phyloP scores from a whole-genome alignment of 35 echinoderm and acorn worm species.

The Apostichopus japonicus region DNA sequence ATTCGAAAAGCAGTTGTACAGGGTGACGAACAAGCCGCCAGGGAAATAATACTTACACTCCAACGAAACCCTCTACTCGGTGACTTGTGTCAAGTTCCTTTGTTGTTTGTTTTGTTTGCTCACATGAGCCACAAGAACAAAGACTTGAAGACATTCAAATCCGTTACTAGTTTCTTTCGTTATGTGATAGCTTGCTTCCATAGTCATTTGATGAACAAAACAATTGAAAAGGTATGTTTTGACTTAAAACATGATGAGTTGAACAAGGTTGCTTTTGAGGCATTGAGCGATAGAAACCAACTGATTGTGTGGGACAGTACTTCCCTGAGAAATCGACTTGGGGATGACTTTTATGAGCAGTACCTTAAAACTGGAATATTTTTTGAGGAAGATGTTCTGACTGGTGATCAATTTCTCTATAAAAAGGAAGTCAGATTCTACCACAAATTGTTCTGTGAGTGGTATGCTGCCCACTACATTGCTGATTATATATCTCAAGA shows the following conservation, averaged over 20 bases:
- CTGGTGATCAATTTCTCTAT: background rate
- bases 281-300: background rate
- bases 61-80: background rate
- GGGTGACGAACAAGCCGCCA: background rate
- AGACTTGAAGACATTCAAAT: background rate
- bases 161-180: constrained; percentile 8
- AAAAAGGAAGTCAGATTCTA: constrained; percentile 27
- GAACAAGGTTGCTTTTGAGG: constrained; percentile 25
- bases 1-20: constrained; percentile 4
- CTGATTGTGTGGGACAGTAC: background rate
- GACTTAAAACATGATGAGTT: background rate
- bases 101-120: constrained; percentile 26
- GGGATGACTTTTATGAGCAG: background rate
- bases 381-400: background rate
- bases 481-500: background rate
- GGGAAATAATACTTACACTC: background rate
- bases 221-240: background rate
- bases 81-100: constrained; percentile 16
- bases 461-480: constrained; percentile 35
- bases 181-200: constrained; percentile 13
- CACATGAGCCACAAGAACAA: background rate
- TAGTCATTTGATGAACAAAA: constrained; percentile 25
- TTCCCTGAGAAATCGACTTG: background rate
- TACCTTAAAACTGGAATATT: background rate
- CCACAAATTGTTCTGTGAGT: constrained; percentile 41